These are phyloP conservation scores for Agapornis canus DNA, from an alignment of 2,797 vertebrate species.

Conservation along the genomic window DNA sequence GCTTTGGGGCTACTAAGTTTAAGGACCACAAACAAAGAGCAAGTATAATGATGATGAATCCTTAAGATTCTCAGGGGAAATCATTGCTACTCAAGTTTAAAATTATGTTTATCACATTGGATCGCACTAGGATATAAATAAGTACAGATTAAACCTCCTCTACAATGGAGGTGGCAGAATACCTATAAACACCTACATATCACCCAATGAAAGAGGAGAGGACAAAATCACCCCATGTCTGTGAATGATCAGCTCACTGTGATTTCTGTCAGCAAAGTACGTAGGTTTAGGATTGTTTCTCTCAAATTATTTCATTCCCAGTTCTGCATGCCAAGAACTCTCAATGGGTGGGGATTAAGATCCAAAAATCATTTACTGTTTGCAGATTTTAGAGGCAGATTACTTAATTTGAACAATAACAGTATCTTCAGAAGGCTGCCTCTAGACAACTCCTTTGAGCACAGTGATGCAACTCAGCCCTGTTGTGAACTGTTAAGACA, in stretches of 20 bases:
- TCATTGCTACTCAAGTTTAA: background rate
- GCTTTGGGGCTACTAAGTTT: background rate
- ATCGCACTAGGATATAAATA: conserved; percentile 9
- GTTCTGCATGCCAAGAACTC: background rate
- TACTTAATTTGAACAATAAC: background rate
- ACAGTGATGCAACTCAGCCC: background rate
- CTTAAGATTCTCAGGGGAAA: conserved; percentile 29
- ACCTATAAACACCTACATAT: background rate
- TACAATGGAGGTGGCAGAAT: background rate
- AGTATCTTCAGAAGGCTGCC: background rate
- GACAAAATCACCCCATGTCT: background rate
- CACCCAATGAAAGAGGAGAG: background rate
- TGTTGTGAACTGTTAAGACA: background rate
- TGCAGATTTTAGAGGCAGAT: background rate
- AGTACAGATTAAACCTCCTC: background rate
- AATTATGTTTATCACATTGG: conserved; percentile 16
- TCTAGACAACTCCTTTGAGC: background rate
- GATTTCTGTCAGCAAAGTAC: background rate
- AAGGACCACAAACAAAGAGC: background rate
- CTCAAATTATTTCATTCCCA: background rate
- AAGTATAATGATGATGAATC: background rate
- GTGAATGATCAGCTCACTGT: background rate
- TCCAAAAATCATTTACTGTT: background rate
- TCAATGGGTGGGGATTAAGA: background rate
- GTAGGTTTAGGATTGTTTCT: background rate